phyloP scores from a whole-genome alignment of 2,888 invertebrate genomes.

The Eubasilissa splendida region DNA sequence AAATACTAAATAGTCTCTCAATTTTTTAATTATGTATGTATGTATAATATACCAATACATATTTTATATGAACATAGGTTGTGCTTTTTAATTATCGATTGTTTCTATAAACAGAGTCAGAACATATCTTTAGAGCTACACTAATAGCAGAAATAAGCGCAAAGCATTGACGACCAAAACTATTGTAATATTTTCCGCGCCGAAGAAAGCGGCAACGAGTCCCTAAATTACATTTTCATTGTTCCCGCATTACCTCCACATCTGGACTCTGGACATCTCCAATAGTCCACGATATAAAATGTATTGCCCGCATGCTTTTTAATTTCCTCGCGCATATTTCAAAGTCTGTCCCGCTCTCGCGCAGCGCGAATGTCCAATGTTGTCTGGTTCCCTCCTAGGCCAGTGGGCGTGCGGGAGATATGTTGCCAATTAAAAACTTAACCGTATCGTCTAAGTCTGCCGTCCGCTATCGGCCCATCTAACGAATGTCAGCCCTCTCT shows the following conservation, averaged over 20 bases:
- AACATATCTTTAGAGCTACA: too few species aligned
- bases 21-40: too few species aligned
- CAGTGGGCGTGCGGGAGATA: slow-evolving; percentile 40
- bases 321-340: slow-evolving; percentile 31
- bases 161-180: slow-evolving; percentile 30
- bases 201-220: slow-evolving; percentile 45
- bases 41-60: too few species aligned
- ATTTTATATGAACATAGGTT: too few species aligned
- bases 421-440: slow-evolving; percentile 55
- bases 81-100: too few species aligned
- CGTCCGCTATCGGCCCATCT: slow-evolving; percentile 49
- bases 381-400: slow-evolving; percentile 8
- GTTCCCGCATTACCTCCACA: slow-evolving; percentile 47
- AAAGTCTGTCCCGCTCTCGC: not conserved
- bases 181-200: slow-evolving; percentile 25
- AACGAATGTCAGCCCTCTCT: slow-evolving; percentile 44
- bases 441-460: slow-evolving; percentile 55
- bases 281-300: slow-evolving; percentile 42
- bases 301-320: slow-evolving; percentile 33
- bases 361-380: slow-evolving; percentile 1
- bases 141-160: slow-evolving; percentile 22
- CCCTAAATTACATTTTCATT: slow-evolving; percentile 54
- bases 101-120: too few species aligned
- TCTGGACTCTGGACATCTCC: slow-evolving; percentile 41
- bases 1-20: too few species aligned